Base-by-base conservation (phyloP, 2,797 vertebrate species). In the Esox lucius region DNA sequence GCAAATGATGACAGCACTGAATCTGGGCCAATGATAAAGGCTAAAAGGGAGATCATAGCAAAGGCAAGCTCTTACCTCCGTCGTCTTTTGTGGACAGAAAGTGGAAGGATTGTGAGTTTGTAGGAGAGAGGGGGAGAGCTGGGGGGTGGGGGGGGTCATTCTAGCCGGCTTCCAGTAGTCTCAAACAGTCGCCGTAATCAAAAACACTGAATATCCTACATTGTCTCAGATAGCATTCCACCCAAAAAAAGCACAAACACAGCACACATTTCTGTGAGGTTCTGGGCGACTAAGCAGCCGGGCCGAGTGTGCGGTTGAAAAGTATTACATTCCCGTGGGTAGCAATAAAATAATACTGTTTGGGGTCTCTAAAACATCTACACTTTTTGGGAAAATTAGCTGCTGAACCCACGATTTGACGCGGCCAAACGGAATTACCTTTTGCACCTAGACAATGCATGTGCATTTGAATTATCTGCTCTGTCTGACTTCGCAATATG, bases 1-100 rank as follows among this genome's bases (percentile, higher is more conserved):
- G 35, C 33, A 72, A 33, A 72, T 62, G 53, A 64, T 64, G 56
- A 64, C 56, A 64, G 56, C 31, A 31, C 53, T 72, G 70, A 61
- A 61, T 64, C 71, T 31, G 16, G n/a, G 35, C 22, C 35, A 42
- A 11, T 64, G 24, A 72, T 48, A 48, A 48, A 33, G 68, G 15
- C 17, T 5, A 12, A 26, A 33, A 68, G 48, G 2, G n/a, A 9
- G 22, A 51, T 70, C 42, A 49, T 28, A 49, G 68, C 68, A 16
- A 31, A 51, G 46, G 22, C 15, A 22, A 0, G 19, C 1, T 66
- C 64, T 46, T 46, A 68, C 46, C 66, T 42, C 66, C 17, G 68
- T 11, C 9, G 19, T 17, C 35, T 42, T 35, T 68, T 42, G 33
- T 66, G 13, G 64, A 66, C 64, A 17, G 22, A 70, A 15, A 51